Evolutionary conservation across 2,113 vertebrate species (phyloP), one percentile per base, ranked within the genome.

Genomic region (Erinaceus europaeus): DNA sequence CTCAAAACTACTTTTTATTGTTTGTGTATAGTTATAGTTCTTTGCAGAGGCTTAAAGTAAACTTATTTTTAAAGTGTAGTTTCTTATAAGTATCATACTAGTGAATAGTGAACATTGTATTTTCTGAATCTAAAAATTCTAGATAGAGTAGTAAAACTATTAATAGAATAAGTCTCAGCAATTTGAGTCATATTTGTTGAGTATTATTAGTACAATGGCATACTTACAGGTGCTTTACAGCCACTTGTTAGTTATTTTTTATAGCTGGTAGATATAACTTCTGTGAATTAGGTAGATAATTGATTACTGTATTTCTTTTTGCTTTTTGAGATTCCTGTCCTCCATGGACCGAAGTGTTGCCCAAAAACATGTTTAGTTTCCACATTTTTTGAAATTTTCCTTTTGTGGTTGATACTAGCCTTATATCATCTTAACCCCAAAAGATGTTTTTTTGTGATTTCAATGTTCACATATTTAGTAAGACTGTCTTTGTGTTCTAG

Each of bases 231-330:
- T 85, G 50, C 42, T 84, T 69, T 90, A 92, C 14, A 86, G 25
- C 61, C 15, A 50, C 86, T 93, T 89, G 44, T 91, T 86, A 86
- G 62, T 80, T 55, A 50, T 85, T 91, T n/a, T 89, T 82, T 77
- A 88, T 83, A 83, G 29, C 42, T 80, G 9, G 57, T 90, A 68
- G 17, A 29, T 88, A 25, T 84, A 80, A 69, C 65, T 84, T 68
- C 29, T 50, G 23, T 89, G 32, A 89, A 71, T 42, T 75, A 68
- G 48, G 17, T 82, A 9, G 52, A 27, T 88, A 75, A 84, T 34
- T 82, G 64, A 76, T 46, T 90, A 11, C 21, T 74, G 7, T 42
- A 72, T 88, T 94, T 91, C 11, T 85, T n/a, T 1, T 9, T 76
- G 38, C 34, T n/a, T n/a, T n/a, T 85, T 85, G 81, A 52, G 5